Evolutionary conservation across 1,140 invertebrate species (phyloP).

Genomic region (Delia radicum): DNA sequence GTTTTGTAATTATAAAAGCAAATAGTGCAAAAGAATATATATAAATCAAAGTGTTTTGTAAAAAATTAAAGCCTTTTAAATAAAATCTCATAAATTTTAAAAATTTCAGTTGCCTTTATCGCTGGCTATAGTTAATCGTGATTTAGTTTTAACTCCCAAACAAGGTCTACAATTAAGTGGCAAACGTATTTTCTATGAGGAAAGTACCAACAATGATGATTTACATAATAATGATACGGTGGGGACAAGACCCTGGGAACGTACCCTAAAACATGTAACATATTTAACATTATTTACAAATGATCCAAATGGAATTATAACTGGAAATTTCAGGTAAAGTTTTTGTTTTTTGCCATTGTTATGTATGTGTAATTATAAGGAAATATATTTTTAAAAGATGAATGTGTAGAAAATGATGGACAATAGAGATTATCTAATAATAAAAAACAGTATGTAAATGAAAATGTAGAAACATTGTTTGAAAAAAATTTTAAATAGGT

Average conservation of each 20-base stretch:
- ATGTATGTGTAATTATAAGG: constrained; percentile 1
- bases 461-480: too few relatives aligned
- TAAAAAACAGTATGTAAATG: too few relatives aligned
- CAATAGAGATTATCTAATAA: neutral
- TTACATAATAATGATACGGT: neutral
- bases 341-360: neutral
- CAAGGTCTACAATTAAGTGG: constrained; percentile 38
- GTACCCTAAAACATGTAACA: constrained; percentile 62
- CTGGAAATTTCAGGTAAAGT: constrained; percentile 45
- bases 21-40: neutral
- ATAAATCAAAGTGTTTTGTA: neutral
- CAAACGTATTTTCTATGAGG: constrained; percentile 47
- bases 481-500: too few relatives aligned
- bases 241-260: constrained; percentile 56
- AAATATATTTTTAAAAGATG: neutral
- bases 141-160: constrained; percentile 48
- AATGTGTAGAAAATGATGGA: neutral
- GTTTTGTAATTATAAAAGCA: neutral
- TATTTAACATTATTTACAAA: constrained; percentile 59
- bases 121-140: constrained; percentile 41
- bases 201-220: constrained; percentile 22
- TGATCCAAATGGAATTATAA: constrained; percentile 49
- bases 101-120: constrained; percentile 18
- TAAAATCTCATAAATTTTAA: neutral
- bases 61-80: neutral